These are phyloP conservation scores for Pheosia gnoma DNA, from an alignment of 2,888 invertebrate genomes.

Conservation along the genomic window DNA sequence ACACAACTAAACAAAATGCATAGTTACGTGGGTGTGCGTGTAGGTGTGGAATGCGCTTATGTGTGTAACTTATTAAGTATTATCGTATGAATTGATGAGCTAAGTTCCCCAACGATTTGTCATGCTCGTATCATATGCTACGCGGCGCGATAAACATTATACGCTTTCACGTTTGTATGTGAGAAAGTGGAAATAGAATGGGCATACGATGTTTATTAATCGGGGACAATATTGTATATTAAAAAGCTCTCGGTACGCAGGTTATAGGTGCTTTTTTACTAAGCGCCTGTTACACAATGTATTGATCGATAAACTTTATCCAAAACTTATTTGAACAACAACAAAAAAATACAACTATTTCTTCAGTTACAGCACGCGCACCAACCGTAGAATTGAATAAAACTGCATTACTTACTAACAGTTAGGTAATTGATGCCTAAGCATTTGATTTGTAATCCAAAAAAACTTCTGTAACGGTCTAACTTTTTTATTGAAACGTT, in stretches of 20 bases:
- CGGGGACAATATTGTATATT: neutral
- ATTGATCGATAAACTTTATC: too few species aligned
- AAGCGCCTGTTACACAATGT: neutral
- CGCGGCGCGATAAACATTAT: conserved; percentile 7
- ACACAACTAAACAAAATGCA: neutral
- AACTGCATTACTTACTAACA: neutral
- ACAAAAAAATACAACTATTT: neutral
- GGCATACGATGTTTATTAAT: conserved; percentile 1
- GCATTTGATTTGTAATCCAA: neutral
- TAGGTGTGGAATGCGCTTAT: conserved; percentile 23
- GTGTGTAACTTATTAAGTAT: conserved; percentile 33
- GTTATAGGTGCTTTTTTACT: neutral
- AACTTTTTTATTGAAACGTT: too few species aligned
- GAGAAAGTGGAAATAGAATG: conserved; percentile 1
- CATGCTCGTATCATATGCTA: conserved; percentile 20
- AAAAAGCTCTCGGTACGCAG: neutral
- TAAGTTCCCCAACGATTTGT: conserved; percentile 24
- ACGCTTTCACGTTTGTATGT: conserved; percentile 19
- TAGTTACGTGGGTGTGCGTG: conserved; percentile 28
- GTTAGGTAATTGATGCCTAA: conserved; percentile 8
- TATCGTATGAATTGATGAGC: conserved; percentile 36
- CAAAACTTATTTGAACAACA: too few species aligned
- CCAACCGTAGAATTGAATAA: conserved; percentile 5
- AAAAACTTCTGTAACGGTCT: neutral
- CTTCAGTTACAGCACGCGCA: conserved; percentile 5